Evolutionary conservation across 2,113 vertebrate species (phyloP), one percentile per base, ranked within the genome.

Genomic region (Melospiza melodia): DNA sequence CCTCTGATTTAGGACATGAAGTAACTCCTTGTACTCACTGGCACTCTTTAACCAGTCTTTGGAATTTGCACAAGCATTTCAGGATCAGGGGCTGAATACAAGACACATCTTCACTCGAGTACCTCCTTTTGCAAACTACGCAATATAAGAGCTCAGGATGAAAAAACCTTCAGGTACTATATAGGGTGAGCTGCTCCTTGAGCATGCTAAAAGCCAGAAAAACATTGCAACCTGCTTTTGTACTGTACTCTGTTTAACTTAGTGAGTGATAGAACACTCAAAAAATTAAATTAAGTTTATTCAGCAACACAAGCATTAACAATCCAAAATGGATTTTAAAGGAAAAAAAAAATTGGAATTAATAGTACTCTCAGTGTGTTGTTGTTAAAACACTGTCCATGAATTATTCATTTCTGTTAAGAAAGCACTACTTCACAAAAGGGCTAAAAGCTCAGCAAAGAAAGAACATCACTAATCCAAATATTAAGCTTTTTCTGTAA

Each of bases 401-500:
- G 85, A 97, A 97, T 98, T 96, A 97, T 97, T 97, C 89, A 97
- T 96, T 90, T 92, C 83, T 96, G 86, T 82, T 96, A 97, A 96
- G 78, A 90, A 91, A 96, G 87, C 92, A 93, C 84, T 89, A 83
- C 94, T 97, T 89, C 87, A 97, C 66, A 87, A 71, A 94, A 15
- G 39, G 83, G 90, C 95, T 97, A 93, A 97, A 97, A 98, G 96
- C 95, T 96, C 94, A 96, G 80, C 80, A 95, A 96, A 94, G 93
- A 92, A 97, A 96, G 94, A 96, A 95, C 87, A 92, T 23, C 66
- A 91, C 91, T 97, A 97, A 97, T 97, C 95, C 92, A 97, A 98
- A 98, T 97, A 97, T 94, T 98, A 97, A 98, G 96, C 92, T 97
- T 96, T 96, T 92, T 93, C 91, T 95, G 67, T 94, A 97, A 94